These are phyloP conservation scores for Lipophrys pholis DNA, from an alignment of 2,113 vertebrate genomes.

Conservation along the genomic window DNA sequence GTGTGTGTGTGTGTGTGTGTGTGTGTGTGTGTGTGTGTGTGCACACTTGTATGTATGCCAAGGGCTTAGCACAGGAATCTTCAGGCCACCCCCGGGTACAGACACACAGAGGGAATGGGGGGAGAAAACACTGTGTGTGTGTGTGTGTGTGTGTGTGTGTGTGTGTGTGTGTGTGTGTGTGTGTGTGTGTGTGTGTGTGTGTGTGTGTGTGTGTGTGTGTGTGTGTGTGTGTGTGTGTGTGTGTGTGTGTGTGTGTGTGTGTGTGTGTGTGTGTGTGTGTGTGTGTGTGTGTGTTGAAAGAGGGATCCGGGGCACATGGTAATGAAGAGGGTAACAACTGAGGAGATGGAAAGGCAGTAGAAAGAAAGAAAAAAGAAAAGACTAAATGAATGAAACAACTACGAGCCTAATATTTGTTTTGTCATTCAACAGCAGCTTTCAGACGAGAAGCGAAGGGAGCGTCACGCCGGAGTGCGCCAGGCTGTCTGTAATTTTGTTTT, in stretches of 20 bases:
- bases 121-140: background rate
- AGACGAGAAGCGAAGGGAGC: slow-evolving; percentile 29
- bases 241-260: background rate
- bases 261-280: background rate
- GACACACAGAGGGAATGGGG: slow-evolving; percentile 67
- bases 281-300: background rate
- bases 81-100: slow-evolving; percentile 91
- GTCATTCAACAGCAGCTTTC: slow-evolving; percentile 57
- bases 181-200: background rate
- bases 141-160: background rate
- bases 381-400: slow-evolving; percentile 26
- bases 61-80: slow-evolving; percentile 99
- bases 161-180: background rate
- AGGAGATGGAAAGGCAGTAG: slow-evolving; percentile 7
- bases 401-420: slow-evolving; percentile 49
- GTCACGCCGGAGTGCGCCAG: slow-evolving; percentile 63
- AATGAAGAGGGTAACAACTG: slow-evolving; percentile 36
- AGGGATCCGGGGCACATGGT: slow-evolving; percentile 22
- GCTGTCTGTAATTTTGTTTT: slow-evolving; percentile 86
- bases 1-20: slow-evolving; percentile 6
- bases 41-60: slow-evolving; percentile 95
- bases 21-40: slow-evolving; percentile 40
- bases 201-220: background rate
- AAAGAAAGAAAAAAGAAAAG: slow-evolving; percentile 18
- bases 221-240: background rate